Evolutionary conservation across 2,797 vertebrate species (phyloP).

Genomic region (Leptatherina wallacei): DNA sequence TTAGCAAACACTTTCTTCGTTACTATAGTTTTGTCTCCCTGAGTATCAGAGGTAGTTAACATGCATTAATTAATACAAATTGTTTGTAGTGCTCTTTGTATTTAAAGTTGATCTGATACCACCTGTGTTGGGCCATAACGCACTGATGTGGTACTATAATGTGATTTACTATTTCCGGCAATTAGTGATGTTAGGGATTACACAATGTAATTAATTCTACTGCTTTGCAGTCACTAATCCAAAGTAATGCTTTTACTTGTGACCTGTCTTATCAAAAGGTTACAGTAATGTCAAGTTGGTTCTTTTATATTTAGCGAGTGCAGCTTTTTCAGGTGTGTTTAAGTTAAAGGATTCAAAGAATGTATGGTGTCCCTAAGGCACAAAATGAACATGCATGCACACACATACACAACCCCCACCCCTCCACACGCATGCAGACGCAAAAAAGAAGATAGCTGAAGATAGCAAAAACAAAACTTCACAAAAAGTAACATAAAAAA

Average conservation of each 20-base stretch:
- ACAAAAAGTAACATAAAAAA: no score
- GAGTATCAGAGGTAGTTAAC: conserved; percentile 18
- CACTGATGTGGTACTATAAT: conserved; percentile 1
- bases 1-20: conserved; percentile 28
- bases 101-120: neutral
- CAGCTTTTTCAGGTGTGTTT: no score
- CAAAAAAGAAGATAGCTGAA: no score
- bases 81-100: conserved; percentile 1
- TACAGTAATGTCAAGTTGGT: neutral
- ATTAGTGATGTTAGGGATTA: neutral
- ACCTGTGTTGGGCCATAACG: neutral
- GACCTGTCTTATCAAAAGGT: neutral
- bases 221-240: neutral
- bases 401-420: no score
- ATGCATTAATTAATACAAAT: conserved; percentile 32
- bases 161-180: neutral
- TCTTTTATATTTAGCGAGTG: neutral
- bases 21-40: conserved; percentile 12
- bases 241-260: neutral
- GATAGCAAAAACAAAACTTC: no score
- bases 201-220: neutral
- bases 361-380: no score
- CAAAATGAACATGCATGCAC: no score
- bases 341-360: no score
- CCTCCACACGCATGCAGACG: no score